Conservation (phyloP, 2,888 invertebrate genomes). For the Heliconius charithonia region DNA sequence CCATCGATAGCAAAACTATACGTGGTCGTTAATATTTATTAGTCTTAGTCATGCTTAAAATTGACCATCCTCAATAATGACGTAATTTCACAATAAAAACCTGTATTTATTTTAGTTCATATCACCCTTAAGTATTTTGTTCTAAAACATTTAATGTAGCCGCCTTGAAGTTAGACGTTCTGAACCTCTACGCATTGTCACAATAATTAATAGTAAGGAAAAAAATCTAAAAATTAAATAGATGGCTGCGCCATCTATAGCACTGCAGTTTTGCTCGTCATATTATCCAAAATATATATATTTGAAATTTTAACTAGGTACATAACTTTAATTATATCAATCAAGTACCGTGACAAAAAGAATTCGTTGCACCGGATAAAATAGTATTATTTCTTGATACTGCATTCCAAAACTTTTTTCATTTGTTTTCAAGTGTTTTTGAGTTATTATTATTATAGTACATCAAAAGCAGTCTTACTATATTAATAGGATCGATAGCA, state of each 20-base stretch:
- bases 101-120: not conserved
- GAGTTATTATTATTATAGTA: not conserved
- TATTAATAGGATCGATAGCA: conserved; percentile 84
- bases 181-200: no score
- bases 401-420: no score
- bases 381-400: no score
- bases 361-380: not conserved
- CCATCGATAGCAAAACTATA: conserved; percentile 25
- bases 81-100: conserved; percentile 29
- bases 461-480: conserved; percentile 69
- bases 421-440: not conserved
- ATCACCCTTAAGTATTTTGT: not conserved
- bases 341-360: not conserved
- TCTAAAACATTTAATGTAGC: not conserved
- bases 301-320: conserved; percentile 1
- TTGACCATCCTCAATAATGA: conserved; percentile 47
- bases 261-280: no score
- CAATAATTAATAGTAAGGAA: no score
- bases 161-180: no score
- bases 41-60: conserved; percentile 40
- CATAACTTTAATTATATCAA: conserved; percentile 4
- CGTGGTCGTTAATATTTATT: conserved; percentile 43
- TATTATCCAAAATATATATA: not conserved
- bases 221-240: no score
- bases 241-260: no score